phyloP scores from a whole-genome alignment of 2,888 invertebrate species.

The Nomada hirtipes region DNA sequence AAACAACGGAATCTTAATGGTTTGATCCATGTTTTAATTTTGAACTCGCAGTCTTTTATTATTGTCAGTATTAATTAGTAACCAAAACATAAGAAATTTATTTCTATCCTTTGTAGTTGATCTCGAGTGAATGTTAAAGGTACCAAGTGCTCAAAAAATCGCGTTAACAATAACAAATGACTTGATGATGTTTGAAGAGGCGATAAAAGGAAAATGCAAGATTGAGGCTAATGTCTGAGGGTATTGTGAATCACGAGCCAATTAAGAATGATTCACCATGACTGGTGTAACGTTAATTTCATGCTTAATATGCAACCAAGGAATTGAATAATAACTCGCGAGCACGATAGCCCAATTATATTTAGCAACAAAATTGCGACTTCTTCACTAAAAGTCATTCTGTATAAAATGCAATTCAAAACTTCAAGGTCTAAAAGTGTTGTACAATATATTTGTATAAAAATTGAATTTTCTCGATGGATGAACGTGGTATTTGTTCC shows the following conservation, averaged over 20 bases:
- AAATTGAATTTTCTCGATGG: no score
- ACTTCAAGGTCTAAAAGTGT: no score
- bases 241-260: constrained; percentile 42
- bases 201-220: constrained; percentile 5
- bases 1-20: no score
- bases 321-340: constrained; percentile 23
- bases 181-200: background rate
- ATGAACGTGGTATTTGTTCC: no score
- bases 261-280: constrained; percentile 51
- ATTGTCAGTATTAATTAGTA: no score
- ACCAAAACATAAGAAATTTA: no score
- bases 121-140: no score
- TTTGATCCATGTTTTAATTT: no score
- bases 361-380: background rate
- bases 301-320: constrained; percentile 28
- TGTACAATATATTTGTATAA: no score
- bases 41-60: no score
- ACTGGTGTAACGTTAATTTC: constrained; percentile 13
- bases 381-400: background rate
- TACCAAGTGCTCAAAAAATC: background rate
- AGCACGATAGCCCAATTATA: constrained; percentile 6
- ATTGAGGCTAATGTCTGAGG: constrained; percentile 20
- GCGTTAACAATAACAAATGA: background rate
- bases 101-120: no score
- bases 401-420: background rate